These are phyloP conservation scores for Aspidiotus destructor DNA, from an alignment of 2,888 invertebrate genomes.

Conservation along the genomic window DNA sequence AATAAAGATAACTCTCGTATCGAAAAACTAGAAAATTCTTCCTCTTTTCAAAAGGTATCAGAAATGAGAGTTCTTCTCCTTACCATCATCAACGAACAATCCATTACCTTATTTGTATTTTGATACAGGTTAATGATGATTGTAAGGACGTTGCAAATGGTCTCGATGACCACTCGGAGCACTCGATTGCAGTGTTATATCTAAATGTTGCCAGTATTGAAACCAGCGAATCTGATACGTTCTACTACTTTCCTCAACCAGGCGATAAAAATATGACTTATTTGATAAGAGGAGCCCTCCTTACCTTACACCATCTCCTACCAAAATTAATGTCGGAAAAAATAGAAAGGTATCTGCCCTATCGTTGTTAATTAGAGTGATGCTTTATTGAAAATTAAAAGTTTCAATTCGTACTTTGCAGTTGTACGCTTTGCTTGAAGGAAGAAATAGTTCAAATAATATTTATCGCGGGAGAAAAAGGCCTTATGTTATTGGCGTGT, in stretches of 20 bases:
- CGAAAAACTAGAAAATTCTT: not conserved
- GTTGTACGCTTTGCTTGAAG: conserved; percentile 12
- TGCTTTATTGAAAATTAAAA: not conserved
- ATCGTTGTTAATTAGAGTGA: not conserved
- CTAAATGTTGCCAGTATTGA: conserved; percentile 8
- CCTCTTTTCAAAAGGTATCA: too few relatives aligned
- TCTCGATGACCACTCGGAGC: not conserved
- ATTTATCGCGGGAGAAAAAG: conserved; percentile 13
- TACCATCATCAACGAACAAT: too few relatives aligned
- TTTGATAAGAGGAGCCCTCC: conserved; percentile 34
- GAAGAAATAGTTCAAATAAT: conserved; percentile 16
- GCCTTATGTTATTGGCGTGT: conserved; percentile 17
- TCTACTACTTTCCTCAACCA: conserved; percentile 22
- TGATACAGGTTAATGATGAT: too few relatives aligned
- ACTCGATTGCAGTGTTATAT: conserved; percentile 2
- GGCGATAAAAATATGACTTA: conserved; percentile 13
- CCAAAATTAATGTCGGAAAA: conserved; percentile 29
- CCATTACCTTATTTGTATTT: too few relatives aligned
- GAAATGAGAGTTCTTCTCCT: too few relatives aligned
- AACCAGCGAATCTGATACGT: not conserved
- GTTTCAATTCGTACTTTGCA: not conserved
- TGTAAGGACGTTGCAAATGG: not conserved
- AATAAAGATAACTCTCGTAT: not conserved
- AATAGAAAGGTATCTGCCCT: conserved; percentile 14
- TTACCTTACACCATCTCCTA: conserved; percentile 33